Conservation (phyloP, 2,797 vertebrate species). For the Tarsius wallacei region DNA sequence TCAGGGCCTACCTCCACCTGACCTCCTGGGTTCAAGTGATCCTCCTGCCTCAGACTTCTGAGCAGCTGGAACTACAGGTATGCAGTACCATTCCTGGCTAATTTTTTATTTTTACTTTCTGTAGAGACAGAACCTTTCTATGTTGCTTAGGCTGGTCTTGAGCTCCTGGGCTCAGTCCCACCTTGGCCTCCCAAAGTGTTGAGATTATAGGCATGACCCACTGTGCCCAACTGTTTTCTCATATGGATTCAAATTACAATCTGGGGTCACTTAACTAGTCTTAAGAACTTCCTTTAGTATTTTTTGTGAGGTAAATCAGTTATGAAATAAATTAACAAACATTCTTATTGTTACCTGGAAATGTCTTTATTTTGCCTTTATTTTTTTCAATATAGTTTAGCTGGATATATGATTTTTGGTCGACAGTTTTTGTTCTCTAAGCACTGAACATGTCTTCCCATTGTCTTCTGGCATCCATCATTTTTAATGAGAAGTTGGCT, state of each 20-base stretch:
- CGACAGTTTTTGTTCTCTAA: neutral
- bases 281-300: neutral
- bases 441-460: neutral
- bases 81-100: too few relatives aligned
- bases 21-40: too few relatives aligned
- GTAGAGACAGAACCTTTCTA: too few relatives aligned
- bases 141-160: too few relatives aligned
- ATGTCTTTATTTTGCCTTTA: neutral
- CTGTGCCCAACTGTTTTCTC: neutral
- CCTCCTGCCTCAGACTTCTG: too few relatives aligned
- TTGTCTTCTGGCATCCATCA: neutral
- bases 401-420: neutral
- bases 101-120: too few relatives aligned
- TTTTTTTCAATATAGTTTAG: conserved; percentile 6
- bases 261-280: neutral
- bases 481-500: neutral
- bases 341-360: conserved; percentile 20
- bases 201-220: too few relatives aligned
- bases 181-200: too few relatives aligned
- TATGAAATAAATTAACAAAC: neutral
- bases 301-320: neutral
- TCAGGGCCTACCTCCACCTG: too few relatives aligned
- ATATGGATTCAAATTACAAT: conserved; percentile 17
- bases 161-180: too few relatives aligned
- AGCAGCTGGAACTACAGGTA: too few relatives aligned